Percentiles rank a stretch among this genome's conserved stretches.
Conservation (phyloP, 2,797 vertebrate species). For the Delichon dasypus region DNA sequence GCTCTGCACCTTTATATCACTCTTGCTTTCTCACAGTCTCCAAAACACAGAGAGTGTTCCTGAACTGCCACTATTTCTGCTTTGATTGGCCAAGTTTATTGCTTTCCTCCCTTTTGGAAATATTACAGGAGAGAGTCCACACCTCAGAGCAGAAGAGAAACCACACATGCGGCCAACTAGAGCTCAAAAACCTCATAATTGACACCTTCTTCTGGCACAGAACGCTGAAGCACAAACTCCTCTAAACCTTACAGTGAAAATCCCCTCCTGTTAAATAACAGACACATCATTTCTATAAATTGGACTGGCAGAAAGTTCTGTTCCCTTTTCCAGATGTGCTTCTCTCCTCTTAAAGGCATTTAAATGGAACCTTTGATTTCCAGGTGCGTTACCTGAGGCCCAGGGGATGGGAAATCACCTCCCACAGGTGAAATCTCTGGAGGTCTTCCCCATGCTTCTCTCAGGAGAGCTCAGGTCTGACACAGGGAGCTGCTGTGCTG, state of each 20-base stretch:
- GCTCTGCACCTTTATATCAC: not conserved
- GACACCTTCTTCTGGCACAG: slow-evolving; percentile 71
- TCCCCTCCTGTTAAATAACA: not conserved
- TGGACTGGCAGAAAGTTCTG: not conserved
- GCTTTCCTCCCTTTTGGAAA: not conserved
- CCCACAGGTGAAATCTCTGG: not conserved
- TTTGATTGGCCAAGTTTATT: not conserved
- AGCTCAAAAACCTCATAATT: slow-evolving; percentile 74
- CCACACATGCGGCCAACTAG: slow-evolving; percentile 67
- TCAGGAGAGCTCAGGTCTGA: accelerated
- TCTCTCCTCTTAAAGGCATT: not conserved
- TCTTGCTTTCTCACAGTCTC: not conserved
- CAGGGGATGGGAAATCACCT: not conserved
- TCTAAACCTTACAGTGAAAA: not conserved
- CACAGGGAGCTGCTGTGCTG: not conserved
- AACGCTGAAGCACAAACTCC: slow-evolving; percentile 56
- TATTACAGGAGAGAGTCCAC: slow-evolving; percentile 52
- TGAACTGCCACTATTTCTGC: not conserved
- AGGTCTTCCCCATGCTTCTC: not conserved
- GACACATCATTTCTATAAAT: not conserved
- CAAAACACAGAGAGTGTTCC: not conserved
- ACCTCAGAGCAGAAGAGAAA: slow-evolving; percentile 72
- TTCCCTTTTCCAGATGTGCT: not conserved
- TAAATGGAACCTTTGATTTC: not conserved
- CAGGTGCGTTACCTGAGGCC: not conserved